These are phyloP conservation scores for Hemicrepidius hirtus DNA, from an alignment of 2,888 invertebrate genomes.

Conservation along the genomic window DNA sequence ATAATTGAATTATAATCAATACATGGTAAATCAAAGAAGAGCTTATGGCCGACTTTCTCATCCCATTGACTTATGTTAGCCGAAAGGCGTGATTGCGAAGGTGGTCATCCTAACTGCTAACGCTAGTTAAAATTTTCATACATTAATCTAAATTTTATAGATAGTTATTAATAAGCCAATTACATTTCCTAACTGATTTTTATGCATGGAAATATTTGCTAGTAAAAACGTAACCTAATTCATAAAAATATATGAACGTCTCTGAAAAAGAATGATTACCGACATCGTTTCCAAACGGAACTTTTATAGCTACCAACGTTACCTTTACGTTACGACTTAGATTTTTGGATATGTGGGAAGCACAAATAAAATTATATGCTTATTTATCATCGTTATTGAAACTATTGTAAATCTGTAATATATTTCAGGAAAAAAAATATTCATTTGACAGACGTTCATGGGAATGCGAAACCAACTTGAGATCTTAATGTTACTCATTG, in stretches of 20 bases:
- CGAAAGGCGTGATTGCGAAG: constrained; percentile 7
- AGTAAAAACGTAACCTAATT: constrained; percentile 15
- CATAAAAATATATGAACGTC: constrained; percentile 17
- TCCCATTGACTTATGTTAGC: constrained; percentile 5
- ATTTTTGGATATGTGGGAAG: constrained; percentile 13
- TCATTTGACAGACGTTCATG: constrained; percentile 18
- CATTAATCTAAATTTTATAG: constrained; percentile 23
- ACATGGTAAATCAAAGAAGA: neutral
- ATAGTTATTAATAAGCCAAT: constrained; percentile 22
- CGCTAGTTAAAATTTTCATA: constrained; percentile 4
- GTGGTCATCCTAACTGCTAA: constrained; percentile 2
- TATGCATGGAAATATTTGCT: neutral
- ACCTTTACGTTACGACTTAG: constrained; percentile 25
- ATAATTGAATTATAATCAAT: too few species aligned
- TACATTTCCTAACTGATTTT: constrained; percentile 16
- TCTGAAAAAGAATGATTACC: constrained; percentile 17
- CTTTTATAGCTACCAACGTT: constrained; percentile 21
- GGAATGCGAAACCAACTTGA: constrained; percentile 30
- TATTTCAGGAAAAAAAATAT: constrained; percentile 25
- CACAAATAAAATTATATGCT: constrained; percentile 21
- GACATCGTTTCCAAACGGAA: constrained; percentile 27
- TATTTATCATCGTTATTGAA: constrained; percentile 34
- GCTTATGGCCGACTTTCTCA: constrained; percentile 8
- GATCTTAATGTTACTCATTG: constrained; percentile 20
- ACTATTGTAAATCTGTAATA: constrained; percentile 12